Conservation (phyloP, 1,140 invertebrate genomes). For the Aradophagus sp. region DNA sequence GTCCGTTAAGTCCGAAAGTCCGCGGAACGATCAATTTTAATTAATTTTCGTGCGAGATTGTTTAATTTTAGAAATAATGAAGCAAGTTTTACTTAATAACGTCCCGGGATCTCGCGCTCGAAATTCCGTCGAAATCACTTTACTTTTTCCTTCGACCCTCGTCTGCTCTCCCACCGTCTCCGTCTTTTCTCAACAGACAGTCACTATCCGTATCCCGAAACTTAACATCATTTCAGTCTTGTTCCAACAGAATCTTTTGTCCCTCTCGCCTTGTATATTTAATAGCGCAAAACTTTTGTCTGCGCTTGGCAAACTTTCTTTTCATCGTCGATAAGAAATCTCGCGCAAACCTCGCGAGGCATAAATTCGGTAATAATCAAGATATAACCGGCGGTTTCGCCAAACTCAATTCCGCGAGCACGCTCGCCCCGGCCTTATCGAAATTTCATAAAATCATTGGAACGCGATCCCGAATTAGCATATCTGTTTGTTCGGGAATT, state of each 20-base stretch:
- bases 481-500: slow-evolving; percentile 29
- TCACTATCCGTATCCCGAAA: slow-evolving; percentile 31
- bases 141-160: too few relatives aligned
- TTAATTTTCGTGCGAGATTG: slow-evolving; percentile 27
- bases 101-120: neutral
- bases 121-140: slow-evolving; percentile 31
- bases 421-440: slow-evolving; percentile 15
- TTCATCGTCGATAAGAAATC: slow-evolving; percentile 50
- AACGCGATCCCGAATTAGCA: slow-evolving; percentile 33
- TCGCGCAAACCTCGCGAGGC: slow-evolving; percentile 38
- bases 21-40: slow-evolving; percentile 20
- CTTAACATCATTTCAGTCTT: slow-evolving; percentile 47
- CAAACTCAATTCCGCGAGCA: slow-evolving; percentile 34
- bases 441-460: slow-evolving; percentile 40
- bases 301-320: slow-evolving; percentile 48
- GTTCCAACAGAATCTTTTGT: slow-evolving; percentile 48
- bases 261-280: slow-evolving; percentile 47
- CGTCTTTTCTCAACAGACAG: slow-evolving; percentile 32
- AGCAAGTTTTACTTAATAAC: slow-evolving; percentile 32
- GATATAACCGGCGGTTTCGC: slow-evolving; percentile 24
- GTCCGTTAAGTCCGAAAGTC: too few relatives aligned
- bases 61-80: slow-evolving; percentile 37
- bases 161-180: too few relatives aligned
- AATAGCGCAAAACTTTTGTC: slow-evolving; percentile 52
- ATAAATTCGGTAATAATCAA: slow-evolving; percentile 54